Evolutionary conservation across 2,113 vertebrate genomes (phyloP), one percentile per base, ranked within the genome.

Genomic region (Chauna torquata): DNA sequence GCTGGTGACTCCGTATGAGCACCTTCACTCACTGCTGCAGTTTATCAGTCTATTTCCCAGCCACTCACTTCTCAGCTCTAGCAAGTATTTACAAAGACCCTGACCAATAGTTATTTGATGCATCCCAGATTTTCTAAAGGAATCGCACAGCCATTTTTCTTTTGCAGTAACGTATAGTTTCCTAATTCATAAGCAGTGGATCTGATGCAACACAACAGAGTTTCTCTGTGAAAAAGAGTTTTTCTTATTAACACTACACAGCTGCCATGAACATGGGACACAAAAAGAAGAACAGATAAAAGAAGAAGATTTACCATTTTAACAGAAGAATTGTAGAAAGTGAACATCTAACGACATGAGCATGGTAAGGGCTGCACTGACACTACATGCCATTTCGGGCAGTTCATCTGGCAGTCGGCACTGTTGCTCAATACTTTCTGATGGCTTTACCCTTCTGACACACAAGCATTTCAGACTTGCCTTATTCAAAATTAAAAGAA

Each of bases 1-100:
- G 1, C 47, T 62, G 50, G 34, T 24, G 50, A 88, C 45, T 91
- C 36, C 0, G 0, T 23, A 38, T 2, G 3, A 87, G 57, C 49
- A 9, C 30, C 34, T 68, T 76, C 66, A 64, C 61, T 87, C 8
- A 0, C 30, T 54, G n/a, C 8, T 9, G 42, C 14, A 25, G 38
- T 44, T 52, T 57, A 79, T 32, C 4, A 20, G 17, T 24, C 34
- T 77, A 23, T 58, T 83, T 45, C 62, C 62, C 42, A 36, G n/a
- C 54, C 8, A 62, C 23, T 72, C 24, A 19, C 16, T 72, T 57
- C 58, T 68, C 47, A 27, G 36, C 64, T 86, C 80, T 65, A 71
- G 38, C 16, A 86, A 84, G n/a, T 19, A 64, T 55, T 79, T 72
- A 78, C 62, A 77, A 70, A 62, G 58, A 52, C 12, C n/a, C 44